Conservation (phyloP, 2,113 vertebrate genomes). For the Phasianus colchicus region DNA sequence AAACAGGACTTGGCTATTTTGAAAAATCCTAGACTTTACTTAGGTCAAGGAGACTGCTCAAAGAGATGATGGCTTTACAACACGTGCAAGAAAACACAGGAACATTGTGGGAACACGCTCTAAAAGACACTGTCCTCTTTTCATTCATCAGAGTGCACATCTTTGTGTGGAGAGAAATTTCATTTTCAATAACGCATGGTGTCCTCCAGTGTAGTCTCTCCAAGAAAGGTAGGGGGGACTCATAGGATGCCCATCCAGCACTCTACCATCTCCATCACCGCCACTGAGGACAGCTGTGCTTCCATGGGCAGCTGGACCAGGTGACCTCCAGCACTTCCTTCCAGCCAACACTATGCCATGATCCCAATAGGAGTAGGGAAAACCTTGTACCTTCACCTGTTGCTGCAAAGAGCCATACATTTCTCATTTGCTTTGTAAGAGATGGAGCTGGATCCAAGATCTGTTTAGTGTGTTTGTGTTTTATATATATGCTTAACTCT, state of each 20-base stretch:
- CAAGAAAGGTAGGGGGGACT: accelerated
- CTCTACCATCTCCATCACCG: background rate
- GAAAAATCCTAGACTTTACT: background rate
- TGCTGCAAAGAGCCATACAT: background rate
- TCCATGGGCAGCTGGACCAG: background rate
- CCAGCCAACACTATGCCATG: background rate
- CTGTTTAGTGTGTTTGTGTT: background rate
- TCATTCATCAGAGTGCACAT: background rate
- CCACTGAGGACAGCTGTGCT: background rate
- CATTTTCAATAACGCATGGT: background rate
- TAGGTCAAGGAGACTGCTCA: background rate
- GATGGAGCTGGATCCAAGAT: background rate
- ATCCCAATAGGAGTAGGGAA: background rate
- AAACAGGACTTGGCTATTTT: background rate
- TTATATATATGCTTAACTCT: background rate
- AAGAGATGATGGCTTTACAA: background rate
- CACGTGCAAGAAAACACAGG: background rate
- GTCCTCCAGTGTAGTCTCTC: background rate
- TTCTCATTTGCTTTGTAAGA: background rate
- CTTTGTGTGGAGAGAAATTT: background rate
- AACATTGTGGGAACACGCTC: accelerated
- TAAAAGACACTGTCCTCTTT: background rate
- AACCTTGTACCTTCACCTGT: background rate
- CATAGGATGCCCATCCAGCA: background rate
- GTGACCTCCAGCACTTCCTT: background rate